Percentiles rank a stretch among this genome's conserved stretches.
Conservation (phyloP, 2,888 invertebrate genomes). For the Agonopterix subpropinquella region DNA sequence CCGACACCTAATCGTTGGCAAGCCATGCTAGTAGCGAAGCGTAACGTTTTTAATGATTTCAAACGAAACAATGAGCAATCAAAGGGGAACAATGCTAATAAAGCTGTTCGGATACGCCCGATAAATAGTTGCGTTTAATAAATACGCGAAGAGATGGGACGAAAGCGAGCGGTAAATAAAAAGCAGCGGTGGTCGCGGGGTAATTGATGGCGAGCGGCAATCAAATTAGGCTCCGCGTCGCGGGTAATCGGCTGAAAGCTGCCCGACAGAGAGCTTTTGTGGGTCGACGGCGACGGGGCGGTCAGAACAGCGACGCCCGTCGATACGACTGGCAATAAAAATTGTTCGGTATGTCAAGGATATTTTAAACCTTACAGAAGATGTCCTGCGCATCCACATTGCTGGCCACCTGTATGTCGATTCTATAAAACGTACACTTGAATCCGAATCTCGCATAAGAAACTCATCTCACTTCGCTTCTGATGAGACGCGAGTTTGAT, state of each 20-base stretch:
- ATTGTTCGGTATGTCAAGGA: no score
- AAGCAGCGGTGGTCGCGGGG: conserved; percentile 53
- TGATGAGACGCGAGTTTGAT: no score
- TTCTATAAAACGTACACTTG: no score
- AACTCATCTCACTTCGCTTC: no score
- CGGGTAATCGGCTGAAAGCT: conserved; percentile 70
- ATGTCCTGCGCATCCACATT: background rate
- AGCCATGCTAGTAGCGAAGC: conserved; percentile 5
- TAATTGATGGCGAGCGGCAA: conserved; percentile 69
- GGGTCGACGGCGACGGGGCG: conserved; percentile 24
- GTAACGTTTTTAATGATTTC: conserved; percentile 29
- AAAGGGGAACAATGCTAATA: conserved; percentile 39
- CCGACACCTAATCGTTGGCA: conserved; percentile 3
- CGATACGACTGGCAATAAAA: background rate
- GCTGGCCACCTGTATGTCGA: no score
- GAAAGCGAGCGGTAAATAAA: conserved; percentile 54
- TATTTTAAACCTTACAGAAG: background rate
- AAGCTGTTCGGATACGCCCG: conserved; percentile 28
- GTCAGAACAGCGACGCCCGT: background rate
- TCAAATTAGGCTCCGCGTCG: conserved; percentile 69
- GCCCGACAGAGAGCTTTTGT: conserved; percentile 59
- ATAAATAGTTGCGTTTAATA: conserved; percentile 45
- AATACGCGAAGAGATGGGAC: conserved; percentile 35
- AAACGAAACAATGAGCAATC: conserved; percentile 39
- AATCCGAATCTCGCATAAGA: no score